These are phyloP conservation scores for Oxyruncus cristatus DNA, from an alignment of 2,113 vertebrate genomes.

Conservation along the genomic window DNA sequence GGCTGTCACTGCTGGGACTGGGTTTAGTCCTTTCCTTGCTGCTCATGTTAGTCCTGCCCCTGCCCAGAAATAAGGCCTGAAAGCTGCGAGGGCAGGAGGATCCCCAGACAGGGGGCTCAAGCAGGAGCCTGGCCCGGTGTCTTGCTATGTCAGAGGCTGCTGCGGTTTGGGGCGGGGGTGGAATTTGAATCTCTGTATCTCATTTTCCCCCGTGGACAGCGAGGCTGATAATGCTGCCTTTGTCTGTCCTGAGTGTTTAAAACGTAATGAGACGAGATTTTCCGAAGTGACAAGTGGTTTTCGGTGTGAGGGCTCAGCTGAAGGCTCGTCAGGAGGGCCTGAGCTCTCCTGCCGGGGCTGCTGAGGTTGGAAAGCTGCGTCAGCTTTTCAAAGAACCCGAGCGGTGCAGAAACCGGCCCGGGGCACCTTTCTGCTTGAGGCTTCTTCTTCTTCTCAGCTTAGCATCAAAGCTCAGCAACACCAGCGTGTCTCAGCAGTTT, in stretches of 20 bases:
- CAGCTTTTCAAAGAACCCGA: background rate
- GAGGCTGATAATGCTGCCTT: slow-evolving; percentile 34
- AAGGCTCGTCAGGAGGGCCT: background rate
- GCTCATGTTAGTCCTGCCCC: background rate
- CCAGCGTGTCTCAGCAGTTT: rapidly evolving
- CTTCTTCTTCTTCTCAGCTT: background rate
- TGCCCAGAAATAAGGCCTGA: background rate
- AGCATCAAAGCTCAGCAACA: background rate
- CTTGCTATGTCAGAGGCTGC: background rate
- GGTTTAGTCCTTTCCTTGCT: background rate
- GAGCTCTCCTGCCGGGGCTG: background rate
- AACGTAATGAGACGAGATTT: slow-evolving; percentile 42
- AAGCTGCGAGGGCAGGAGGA: background rate
- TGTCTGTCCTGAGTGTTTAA: slow-evolving; percentile 19
- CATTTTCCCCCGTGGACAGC: slow-evolving; percentile 27
- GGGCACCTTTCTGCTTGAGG: background rate
- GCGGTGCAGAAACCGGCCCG: background rate
- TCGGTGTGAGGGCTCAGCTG: rapidly evolving
- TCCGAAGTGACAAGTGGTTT: slow-evolving; percentile 13
- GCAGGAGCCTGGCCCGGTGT: background rate
- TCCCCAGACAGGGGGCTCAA: background rate
- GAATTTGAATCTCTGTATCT: slow-evolving; percentile 43
- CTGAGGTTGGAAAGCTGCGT: background rate
- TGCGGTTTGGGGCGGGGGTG: background rate
- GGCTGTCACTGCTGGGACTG: background rate